Evolutionary conservation across 2,113 vertebrate genomes (phyloP).

Genomic region (Nibea albiflora): DNA sequence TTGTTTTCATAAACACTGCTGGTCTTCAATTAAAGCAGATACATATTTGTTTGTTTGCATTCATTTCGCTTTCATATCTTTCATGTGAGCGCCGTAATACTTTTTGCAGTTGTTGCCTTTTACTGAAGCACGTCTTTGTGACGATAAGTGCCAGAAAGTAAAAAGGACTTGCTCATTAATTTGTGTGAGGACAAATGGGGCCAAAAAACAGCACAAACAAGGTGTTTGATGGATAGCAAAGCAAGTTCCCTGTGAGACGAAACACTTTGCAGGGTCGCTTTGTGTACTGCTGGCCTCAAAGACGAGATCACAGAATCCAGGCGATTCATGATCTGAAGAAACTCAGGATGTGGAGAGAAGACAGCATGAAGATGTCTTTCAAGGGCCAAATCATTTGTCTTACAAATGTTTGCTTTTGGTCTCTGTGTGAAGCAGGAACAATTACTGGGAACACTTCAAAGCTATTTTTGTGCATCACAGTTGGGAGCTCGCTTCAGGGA

Average conservation of each 20-base stretch:
- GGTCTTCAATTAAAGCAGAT: neutral
- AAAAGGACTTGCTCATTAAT: conserved; percentile 51
- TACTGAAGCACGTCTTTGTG: conserved; percentile 20
- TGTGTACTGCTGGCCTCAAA: conserved; percentile 6
- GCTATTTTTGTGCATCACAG: conserved; percentile 48
- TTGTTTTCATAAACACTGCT: neutral
- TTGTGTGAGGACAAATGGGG: conserved; percentile 41
- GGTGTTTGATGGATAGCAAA: conserved; percentile 39
- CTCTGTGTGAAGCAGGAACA: conserved; percentile 35
- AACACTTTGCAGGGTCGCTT: neutral
- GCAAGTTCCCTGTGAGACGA: neutral
- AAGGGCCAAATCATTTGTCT: conserved; percentile 28
- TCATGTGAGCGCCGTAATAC: neutral
- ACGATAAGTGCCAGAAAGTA: conserved; percentile 23
- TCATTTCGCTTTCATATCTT: neutral
- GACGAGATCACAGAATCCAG: neutral
- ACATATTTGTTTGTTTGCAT: neutral
- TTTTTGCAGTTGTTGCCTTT: conserved; percentile 12
- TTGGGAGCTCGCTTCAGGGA: conserved; percentile 36
- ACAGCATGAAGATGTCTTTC: neutral
- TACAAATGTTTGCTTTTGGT: conserved; percentile 43
- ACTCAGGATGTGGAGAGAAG: neutral
- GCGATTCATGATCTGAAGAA: conserved; percentile 12
- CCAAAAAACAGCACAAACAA: conserved; percentile 48
- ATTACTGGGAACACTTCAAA: conserved; percentile 53